Percentiles rank a stretch among this genome's conserved stretches.
These are phyloP conservation scores for Phylloscopus collybita DNA, from an alignment of 2,797 vertebrate genomes.

Conservation along the genomic window DNA sequence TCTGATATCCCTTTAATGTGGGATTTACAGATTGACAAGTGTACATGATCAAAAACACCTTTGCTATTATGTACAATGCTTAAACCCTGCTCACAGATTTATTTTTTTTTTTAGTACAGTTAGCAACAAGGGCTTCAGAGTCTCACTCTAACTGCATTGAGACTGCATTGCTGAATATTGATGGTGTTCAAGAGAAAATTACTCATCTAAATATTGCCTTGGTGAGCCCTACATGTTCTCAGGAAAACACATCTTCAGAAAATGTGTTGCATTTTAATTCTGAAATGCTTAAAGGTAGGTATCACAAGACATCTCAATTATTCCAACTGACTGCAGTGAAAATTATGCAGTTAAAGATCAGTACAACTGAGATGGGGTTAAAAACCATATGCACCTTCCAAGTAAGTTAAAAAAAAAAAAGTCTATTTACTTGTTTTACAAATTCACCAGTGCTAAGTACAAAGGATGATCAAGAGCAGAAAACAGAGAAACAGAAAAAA, in stretches of 20 bases:
- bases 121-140: not conserved
- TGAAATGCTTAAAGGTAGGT: not conserved
- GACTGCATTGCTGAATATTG: not conserved
- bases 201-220: not conserved
- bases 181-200: not conserved
- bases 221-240: not conserved
- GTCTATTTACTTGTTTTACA: not conserved
- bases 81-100: not conserved
- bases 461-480: not conserved
- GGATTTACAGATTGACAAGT: not conserved
- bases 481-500: not conserved
- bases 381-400: not conserved
- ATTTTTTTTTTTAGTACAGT: not conserved
- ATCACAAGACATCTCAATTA: not conserved
- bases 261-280: not conserved
- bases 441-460: not conserved
- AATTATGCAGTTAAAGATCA: not conserved
- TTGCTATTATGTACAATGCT: not conserved
- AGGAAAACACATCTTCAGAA: not conserved
- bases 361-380: not conserved
- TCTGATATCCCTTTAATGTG: not conserved
- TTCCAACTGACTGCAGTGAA: not conserved
- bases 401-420: not conserved
- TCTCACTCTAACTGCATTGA: no score
- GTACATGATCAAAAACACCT: not conserved